Base-by-base conservation (phyloP, 2,888 invertebrate species). In the Unio pictorum region DNA sequence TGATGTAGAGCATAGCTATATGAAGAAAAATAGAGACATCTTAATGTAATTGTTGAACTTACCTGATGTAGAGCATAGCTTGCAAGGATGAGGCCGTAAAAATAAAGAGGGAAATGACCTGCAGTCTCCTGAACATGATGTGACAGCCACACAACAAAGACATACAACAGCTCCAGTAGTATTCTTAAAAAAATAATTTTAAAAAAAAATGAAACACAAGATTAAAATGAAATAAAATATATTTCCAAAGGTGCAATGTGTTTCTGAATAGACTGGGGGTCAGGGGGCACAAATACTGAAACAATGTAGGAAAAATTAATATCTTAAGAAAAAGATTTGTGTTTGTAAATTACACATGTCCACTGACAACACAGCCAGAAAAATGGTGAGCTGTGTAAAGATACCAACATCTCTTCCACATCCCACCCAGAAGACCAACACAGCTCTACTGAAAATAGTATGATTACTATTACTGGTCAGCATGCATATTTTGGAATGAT, bases 31-130 rank as follows among this genome's bases (percentile, higher is more conserved):
- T 1, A 34, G 26, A 57, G 55, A n/a, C 11, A 66, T n/a, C 18
- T 18, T 17, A 8, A n/a, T 15, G 54, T 4, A 20, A 34, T 8
- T 34, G 1, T 34, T 5, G 45, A 26, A 65, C 79, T 88, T 89
- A 95, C 96, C 93, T 97, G 98, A 91, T 99, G 98, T 74, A 96
- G 91, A n/a, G 94, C 93, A 89, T 97, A 98, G 67, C 94, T 93
- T 17, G 92, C 82, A 79, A 98, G 91, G 68, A 98, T 91, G 57
- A 96, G 85, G 55, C 93, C 91, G 79, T 97, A 95, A 76, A 91
- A 92, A 73, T 93, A 94, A 71, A 93, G 91, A 0, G 96, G 94
- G 75, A 91, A 92, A 71, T 94, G 91, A 20, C 93, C 92, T 73
- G 93, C 92, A 67, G 92, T 91, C 0, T 76, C 74, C 74, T 86